Evolutionary conservation across 2,888 invertebrate genomes (phyloP).

Genomic region (Agrochola lota): DNA sequence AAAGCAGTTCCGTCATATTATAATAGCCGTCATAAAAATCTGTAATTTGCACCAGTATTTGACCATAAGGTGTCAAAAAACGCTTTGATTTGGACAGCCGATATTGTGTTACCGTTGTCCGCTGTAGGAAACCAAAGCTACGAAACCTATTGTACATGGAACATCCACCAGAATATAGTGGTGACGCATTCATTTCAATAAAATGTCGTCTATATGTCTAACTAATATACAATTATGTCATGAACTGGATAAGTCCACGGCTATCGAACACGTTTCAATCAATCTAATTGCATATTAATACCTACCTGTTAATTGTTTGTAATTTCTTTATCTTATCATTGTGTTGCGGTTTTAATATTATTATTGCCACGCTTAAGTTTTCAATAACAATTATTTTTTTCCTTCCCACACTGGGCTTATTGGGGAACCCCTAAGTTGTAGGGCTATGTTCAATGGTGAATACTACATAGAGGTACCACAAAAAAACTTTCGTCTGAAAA

Average conservation of each 20-base stretch:
- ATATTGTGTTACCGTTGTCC: no score
- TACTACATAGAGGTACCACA: no score
- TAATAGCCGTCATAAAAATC: no score
- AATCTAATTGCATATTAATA: slow-evolving; percentile 21
- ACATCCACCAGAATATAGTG: no score
- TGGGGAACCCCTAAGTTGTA: neutral
- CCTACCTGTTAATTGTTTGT: slow-evolving; percentile 11
- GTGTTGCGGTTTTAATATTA: neutral
- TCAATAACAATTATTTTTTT: neutral
- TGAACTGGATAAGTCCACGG: slow-evolving; percentile 2
- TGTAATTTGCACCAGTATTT: no score
- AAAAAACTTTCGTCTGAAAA: no score
- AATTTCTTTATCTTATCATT: slow-evolving; percentile 27
- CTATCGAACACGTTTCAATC: slow-evolving; percentile 34
- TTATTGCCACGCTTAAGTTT: neutral
- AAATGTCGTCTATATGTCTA: slow-evolving; percentile 3
- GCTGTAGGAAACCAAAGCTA: no score
- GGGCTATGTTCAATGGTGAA: neutral
- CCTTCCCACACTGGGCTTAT: neutral
- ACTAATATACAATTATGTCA: no score
- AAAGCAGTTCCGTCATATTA: no score
- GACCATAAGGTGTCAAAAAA: no score
- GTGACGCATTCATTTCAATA: neutral
- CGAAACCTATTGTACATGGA: no score
- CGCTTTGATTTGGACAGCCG: no score